A percentile compares a stretch with the other conserved stretches of the same genome.
phyloP scores from a whole-genome alignment of 2,113 vertebrate genomes.

The Bucco capensis region DNA sequence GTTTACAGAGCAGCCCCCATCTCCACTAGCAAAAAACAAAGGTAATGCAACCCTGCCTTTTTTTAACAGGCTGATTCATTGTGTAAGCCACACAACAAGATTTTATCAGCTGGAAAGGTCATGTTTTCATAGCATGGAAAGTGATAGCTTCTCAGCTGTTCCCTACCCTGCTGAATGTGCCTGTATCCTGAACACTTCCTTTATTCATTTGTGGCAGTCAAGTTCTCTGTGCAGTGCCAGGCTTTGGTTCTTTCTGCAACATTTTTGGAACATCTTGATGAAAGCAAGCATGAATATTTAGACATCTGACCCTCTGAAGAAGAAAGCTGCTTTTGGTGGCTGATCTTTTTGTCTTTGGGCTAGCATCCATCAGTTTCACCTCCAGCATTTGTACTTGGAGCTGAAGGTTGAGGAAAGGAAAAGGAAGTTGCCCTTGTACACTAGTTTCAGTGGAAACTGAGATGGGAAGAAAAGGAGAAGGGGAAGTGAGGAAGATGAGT shows the following conservation, averaged over 20 bases:
- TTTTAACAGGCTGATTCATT: not conserved
- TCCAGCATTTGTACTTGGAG: not conserved
- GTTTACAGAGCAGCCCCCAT: conserved; percentile 84
- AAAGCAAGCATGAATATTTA: not conserved
- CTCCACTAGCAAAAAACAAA: conserved; percentile 85
- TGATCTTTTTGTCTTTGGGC: not conserved
- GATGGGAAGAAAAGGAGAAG: not conserved
- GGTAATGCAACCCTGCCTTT: conserved; percentile 71
- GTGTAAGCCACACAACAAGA: not conserved
- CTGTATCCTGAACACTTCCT: not conserved
- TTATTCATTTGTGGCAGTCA: not conserved
- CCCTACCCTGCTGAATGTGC: not conserved
- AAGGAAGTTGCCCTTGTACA: not conserved
- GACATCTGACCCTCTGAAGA: not conserved
- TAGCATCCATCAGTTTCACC: not conserved
- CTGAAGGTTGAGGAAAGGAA: not conserved
- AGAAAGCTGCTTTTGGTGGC: not conserved
- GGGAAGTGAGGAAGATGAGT: not conserved
- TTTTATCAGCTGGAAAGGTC: not conserved
- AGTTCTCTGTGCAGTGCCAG: not conserved
- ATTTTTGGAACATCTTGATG: not conserved
- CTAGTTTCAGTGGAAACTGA: not conserved
- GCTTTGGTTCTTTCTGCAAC: not conserved
- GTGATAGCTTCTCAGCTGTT: not conserved
- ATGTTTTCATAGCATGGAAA: not conserved